Conservation (phyloP, 2,113 vertebrate genomes). For the Bettongia penicillata region DNA sequence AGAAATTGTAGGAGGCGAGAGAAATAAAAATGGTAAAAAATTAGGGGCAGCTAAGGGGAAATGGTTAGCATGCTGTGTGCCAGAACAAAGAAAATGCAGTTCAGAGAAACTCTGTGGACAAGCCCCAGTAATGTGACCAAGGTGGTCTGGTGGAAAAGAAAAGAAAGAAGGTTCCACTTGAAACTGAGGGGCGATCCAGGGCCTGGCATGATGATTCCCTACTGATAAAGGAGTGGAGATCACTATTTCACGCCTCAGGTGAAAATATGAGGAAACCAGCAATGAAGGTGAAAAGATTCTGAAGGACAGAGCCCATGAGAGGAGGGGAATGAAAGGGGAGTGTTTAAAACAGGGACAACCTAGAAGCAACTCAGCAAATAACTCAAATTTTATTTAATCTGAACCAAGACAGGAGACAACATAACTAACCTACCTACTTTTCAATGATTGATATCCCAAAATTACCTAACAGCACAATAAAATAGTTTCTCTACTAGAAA, state of each 20-base stretch:
- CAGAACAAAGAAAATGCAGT: no score
- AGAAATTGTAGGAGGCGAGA: not conserved
- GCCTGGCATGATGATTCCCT: not conserved
- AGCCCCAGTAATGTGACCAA: not conserved
- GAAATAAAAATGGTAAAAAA: not conserved
- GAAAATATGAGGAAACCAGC: not conserved
- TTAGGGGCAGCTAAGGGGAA: not conserved
- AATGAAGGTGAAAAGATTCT: not conserved
- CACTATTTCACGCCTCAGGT: not conserved
- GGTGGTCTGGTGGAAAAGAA: not conserved
- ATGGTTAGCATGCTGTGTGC: no score
- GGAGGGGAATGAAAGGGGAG: not conserved
- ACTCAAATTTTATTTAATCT: not conserved
- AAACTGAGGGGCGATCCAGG: not conserved
- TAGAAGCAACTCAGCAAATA: not conserved
- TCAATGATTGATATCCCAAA: not conserved
- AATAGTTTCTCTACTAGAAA: not conserved
- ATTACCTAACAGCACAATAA: not conserved
- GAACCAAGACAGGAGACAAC: not conserved
- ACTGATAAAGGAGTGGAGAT: not conserved
- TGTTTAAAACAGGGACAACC: not conserved
- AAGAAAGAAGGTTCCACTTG: not conserved
- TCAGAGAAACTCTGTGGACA: not conserved
- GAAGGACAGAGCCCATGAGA: no score
- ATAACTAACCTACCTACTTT: conserved; percentile 85